Percentiles rank a stretch among this genome's conserved stretches.
These are phyloP conservation scores for Melanotaenia maccullochi DNA, from an alignment of 2,797 vertebrate species.

Conservation along the genomic window DNA sequence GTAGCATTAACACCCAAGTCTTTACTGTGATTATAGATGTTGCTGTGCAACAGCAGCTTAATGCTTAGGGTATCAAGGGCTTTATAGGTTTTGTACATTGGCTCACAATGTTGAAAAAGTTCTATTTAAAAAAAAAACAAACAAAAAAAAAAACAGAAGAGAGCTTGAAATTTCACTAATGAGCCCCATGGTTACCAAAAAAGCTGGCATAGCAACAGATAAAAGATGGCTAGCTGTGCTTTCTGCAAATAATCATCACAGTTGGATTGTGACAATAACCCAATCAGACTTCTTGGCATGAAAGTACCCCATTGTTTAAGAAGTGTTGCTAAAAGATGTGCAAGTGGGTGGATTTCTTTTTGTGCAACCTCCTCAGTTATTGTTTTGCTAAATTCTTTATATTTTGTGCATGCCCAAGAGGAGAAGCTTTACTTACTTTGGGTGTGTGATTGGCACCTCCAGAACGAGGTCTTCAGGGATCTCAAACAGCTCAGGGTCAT, in stretches of 20 bases:
- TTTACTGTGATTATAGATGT: slow-evolving; percentile 40
- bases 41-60: slow-evolving; percentile 8
- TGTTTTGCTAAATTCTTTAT: slow-evolving; percentile 20
- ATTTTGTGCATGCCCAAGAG: neutral
- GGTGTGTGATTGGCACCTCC: slow-evolving; percentile 94
- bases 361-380: slow-evolving; percentile 22
- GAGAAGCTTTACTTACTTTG: slow-evolving; percentile 88
- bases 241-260: slow-evolving; percentile 50
- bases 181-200: slow-evolving; percentile 58
- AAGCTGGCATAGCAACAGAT: slow-evolving; percentile 56
- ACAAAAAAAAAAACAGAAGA: slow-evolving; percentile 19
- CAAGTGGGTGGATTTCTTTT: slow-evolving; percentile 51
- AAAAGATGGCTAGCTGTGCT: slow-evolving; percentile 32
- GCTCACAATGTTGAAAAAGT: slow-evolving; percentile 16
- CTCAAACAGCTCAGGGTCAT: slow-evolving; percentile 96
- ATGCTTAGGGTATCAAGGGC: slow-evolving; percentile 26
- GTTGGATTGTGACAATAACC: slow-evolving; percentile 44
- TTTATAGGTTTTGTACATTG: slow-evolving; percentile 16
- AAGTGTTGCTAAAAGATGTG: slow-evolving; percentile 40
- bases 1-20: slow-evolving; percentile 11
- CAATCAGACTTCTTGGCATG: slow-evolving; percentile 48
- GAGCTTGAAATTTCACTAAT: slow-evolving; percentile 41
- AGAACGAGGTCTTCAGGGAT: slow-evolving; percentile 93
- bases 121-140: slow-evolving; percentile 22
- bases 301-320: slow-evolving; percentile 52